Conservation (phyloP, 1,140 invertebrate genomes). For the Brachionus sp. region DNA sequence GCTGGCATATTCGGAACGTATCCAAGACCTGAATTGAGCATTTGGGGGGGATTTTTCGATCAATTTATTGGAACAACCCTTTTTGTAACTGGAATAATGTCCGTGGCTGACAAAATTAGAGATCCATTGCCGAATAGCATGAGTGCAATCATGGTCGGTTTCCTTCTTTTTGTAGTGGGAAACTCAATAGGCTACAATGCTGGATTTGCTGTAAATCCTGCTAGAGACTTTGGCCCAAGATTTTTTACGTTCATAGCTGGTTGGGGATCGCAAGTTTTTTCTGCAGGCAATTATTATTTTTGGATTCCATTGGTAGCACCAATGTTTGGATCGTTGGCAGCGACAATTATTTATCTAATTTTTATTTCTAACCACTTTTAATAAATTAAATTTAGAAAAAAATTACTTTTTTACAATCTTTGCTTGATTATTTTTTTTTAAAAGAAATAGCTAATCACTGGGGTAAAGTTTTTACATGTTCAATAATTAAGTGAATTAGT, state of each 20-base stretch:
- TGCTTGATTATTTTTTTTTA: too few relatives aligned
- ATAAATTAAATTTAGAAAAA: neutral
- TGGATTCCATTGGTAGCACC: constrained; percentile 50
- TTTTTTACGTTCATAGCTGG: constrained; percentile 64
- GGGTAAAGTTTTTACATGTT: too few relatives aligned
- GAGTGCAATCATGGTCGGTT: constrained; percentile 62
- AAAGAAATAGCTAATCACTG: too few relatives aligned
- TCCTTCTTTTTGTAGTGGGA: constrained; percentile 63
- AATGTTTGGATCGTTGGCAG: neutral
- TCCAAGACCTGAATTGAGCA: neutral
- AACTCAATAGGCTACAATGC: constrained; percentile 64
- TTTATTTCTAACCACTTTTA: constrained; percentile 14
- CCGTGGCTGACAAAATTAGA: neutral
- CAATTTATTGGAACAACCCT: neutral
- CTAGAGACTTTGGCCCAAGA: constrained; percentile 65
- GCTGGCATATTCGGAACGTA: constrained; percentile 39
- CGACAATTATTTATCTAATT: constrained; percentile 16
- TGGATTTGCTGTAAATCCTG: constrained; percentile 67
- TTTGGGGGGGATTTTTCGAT: constrained; percentile 12
- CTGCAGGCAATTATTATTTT: constrained; percentile 50
- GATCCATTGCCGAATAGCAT: constrained; percentile 45
- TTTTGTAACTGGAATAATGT: neutral
- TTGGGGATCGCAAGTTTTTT: constrained; percentile 63
- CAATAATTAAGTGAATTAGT: too few relatives aligned
- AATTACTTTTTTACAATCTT: too few relatives aligned